Base-by-base conservation (phyloP, 2,888 invertebrate genomes). In the Trichogramma evanescens region DNA sequence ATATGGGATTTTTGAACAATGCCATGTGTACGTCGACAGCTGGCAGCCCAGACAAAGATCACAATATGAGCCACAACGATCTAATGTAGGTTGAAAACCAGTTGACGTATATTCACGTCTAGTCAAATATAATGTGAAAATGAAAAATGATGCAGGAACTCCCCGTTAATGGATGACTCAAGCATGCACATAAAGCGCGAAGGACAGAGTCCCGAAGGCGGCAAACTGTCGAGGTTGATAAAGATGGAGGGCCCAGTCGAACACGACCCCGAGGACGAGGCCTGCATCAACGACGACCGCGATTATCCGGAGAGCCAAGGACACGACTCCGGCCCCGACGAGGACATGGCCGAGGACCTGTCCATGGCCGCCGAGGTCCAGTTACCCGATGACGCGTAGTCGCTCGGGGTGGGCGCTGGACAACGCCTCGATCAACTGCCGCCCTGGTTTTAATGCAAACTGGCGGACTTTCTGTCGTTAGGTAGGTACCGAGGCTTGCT, bases 1-100 rank as follows among this genome's bases (percentile, higher is more conserved):
- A 82, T 69, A 78, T 82, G 74, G 79, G 81, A 67, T 81, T 81
- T 75, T 70, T 78, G 59, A 79, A 74, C 70, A 78, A 78, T 66
- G 74, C 78, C 54, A 78, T 79, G 77, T 78, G 78, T 68, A 76
- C 78, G 63, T 78, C 78, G 66, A 78, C 78, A 65, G 75, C 78
- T 51, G 78, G 78, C 63, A 79, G 79, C 71, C 79, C 79, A n/a
- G 79, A 78, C 68, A 79, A 79, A 69, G 78, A 78, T 57, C 77
- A 78, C 65, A 70, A 71, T 45, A 66, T 77, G 66, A 64, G 75
- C 62, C 76, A 77, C 66, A 75, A 70, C 66, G 77, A 77, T 70
- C 69, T 77, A 66, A 76, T 77, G 77, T 77, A 67, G 77, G 74
- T 73, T 50, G 26, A 26, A 26, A 26, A 26, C 26, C 3, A 13